Percentiles rank a stretch among this genome's conserved stretches.
phyloP scores from a whole-genome alignment of 2,113 vertebrate genomes.

The Lepidothrix coronata region DNA sequence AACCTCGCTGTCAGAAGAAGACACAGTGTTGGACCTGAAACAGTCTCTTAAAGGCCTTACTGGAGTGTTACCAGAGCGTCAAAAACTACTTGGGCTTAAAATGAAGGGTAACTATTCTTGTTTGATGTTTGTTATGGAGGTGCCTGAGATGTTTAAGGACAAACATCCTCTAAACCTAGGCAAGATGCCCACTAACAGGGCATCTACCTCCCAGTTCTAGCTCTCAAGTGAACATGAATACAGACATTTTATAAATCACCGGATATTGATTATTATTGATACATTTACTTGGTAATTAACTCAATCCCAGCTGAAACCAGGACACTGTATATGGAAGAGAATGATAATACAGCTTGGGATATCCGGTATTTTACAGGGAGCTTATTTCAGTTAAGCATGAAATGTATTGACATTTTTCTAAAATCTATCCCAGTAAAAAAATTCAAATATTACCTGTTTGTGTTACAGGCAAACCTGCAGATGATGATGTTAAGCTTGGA shows the following conservation, averaged over 20 bases:
- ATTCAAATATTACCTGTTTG: constrained; percentile 47
- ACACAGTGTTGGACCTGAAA: constrained; percentile 95
- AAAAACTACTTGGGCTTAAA: constrained; percentile 95
- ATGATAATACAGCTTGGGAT: neutral
- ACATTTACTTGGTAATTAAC: neutral
- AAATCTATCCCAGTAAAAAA: constrained; percentile 45
- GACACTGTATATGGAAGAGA: neutral
- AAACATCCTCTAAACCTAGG: neutral
- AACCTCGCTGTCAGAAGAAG: constrained; percentile 93
- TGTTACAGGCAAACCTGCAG: constrained; percentile 91
- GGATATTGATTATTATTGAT: neutral
- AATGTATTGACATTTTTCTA: neutral
- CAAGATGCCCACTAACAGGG: neutral
- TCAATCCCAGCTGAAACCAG: neutral
- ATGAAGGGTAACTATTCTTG: constrained; percentile 85
- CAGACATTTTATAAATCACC: neutral
- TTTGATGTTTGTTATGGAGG: neutral
- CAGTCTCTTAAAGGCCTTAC: constrained; percentile 95
- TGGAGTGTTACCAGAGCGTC: constrained; percentile 94
- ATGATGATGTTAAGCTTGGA: constrained; percentile 94
- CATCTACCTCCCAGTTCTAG: neutral
- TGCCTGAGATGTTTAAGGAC: neutral
- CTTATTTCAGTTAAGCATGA: neutral
- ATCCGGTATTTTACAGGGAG: neutral
- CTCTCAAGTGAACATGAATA: neutral